Percentiles rank a stretch among this genome's conserved stretches.
Evolutionary conservation across 2,113 vertebrate genomes (phyloP).

Genomic region (Lampris incognitus): DNA sequence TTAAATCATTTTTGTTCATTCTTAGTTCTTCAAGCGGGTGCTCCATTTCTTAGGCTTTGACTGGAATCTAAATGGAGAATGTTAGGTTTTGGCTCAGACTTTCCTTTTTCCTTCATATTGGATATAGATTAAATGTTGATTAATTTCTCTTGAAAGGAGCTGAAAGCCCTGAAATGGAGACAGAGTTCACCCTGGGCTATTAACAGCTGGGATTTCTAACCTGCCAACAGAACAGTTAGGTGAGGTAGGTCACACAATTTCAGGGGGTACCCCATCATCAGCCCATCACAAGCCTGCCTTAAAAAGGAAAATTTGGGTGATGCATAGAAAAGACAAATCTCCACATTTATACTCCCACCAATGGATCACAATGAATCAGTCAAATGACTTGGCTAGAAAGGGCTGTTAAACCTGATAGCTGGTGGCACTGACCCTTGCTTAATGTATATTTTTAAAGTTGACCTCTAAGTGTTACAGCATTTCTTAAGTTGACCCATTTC

Average conservation of each 20-base stretch:
- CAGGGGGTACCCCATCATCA: neutral
- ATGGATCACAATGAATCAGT: neutral
- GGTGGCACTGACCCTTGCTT: neutral
- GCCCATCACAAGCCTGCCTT: neutral
- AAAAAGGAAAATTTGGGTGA: conserved; percentile 3
- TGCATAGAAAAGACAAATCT: conserved; percentile 4
- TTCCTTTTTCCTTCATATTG: conserved; percentile 34
- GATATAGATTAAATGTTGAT: conserved; percentile 65
- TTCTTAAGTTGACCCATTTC: conserved; percentile 27
- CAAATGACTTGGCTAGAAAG: too few species aligned
- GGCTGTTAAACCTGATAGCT: neutral
- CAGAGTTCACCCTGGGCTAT: conserved; percentile 27
- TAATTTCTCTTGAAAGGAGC: conserved; percentile 50
- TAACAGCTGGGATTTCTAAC: neutral
- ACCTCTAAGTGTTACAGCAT: neutral
- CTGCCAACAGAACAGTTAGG: neutral
- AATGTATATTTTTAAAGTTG: conserved; percentile 1
- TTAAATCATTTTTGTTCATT: neutral
- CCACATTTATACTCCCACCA: neutral
- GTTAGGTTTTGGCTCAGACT: conserved; percentile 34
- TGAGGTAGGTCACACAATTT: neutral
- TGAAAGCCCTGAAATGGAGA: conserved; percentile 25
- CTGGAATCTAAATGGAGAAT: conserved; percentile 42
- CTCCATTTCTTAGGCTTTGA: conserved; percentile 22
- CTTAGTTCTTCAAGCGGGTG: neutral